Evolutionary conservation across 2,113 vertebrate genomes (phyloP), one percentile per base, ranked within the genome.

Genomic region (Dasypus novemcinctus): DNA sequence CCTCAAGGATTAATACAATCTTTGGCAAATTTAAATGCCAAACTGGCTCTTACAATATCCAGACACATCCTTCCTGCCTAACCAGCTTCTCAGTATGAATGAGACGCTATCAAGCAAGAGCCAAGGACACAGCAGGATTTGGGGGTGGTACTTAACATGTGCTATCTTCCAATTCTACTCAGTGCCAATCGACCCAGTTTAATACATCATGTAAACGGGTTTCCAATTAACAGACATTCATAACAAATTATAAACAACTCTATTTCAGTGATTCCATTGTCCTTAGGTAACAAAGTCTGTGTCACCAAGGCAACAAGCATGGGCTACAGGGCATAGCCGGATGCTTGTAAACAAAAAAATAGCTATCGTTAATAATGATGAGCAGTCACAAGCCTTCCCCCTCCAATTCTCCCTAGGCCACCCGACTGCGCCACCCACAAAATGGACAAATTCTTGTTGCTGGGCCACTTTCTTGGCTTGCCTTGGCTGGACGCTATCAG

Each of bases 1-100:
- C 31, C 15, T 88, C 64, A 61, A 95, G 74, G 52, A 54, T 18
- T 54, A 54, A 54, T 54, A 54, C 52, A 54, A 12, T 97, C 72
- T 75, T 54, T 38, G 31, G 43, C 41, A 94, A 85, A 86, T 74
- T 88, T 80, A 57, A 95, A 41, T 84, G 90, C 64, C 84, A 88
- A 75, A 18, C 75, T 89, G 82, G 63, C 49, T 88, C 82, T 79
- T 15, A 69, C 71, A 83, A 66, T 76, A 93, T 64, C 88, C 81
- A 97, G 41, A 95, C 68, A 94, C 13, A 38, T 64, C 52, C 41
- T 91, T 87, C 94, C 93, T 83, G 78, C 57, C 74, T 68, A 95
- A 88, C 79, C 74, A 95, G 95, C 76, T 96, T 92, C 86, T 90
- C 41, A n/a, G 57, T 76, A 69, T 78, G 81, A 87, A 29, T 21